These are phyloP conservation scores for Bovichtus variegatus DNA, from an alignment of 2,797 vertebrate species.

Conservation along the genomic window DNA sequence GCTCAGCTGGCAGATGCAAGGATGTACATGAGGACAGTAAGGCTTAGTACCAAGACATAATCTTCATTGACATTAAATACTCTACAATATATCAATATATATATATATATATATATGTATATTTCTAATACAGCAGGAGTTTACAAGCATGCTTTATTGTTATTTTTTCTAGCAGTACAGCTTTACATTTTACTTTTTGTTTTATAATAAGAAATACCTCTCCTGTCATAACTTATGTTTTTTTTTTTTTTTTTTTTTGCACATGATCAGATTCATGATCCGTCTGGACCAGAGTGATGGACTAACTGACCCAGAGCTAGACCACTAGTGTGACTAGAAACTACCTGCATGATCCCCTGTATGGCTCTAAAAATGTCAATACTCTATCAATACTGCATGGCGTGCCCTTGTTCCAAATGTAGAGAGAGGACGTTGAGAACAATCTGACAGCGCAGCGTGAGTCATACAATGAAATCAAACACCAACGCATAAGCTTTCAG, in stretches of 20 bases:
- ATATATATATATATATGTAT: too few relatives aligned
- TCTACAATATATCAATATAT: conserved; percentile 20
- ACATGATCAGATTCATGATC: too few relatives aligned
- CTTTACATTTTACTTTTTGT: not conserved
- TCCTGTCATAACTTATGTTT: not conserved
- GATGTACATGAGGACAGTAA: conserved; percentile 18
- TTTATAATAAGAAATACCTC: not conserved
- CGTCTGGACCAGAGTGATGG: not conserved
- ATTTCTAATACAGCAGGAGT: conserved; percentile 2
- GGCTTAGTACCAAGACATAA: conserved; percentile 31
- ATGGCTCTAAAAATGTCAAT: not conserved
- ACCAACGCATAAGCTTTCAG: not conserved
- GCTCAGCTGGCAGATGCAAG: conserved; percentile 49
- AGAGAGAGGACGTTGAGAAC: not conserved
- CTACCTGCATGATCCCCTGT: not conserved
- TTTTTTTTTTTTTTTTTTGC: too few relatives aligned
- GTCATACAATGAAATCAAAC: conserved; percentile 16
- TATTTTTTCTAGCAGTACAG: not conserved
- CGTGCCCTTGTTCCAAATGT: not conserved
- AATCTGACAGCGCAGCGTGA: not conserved
- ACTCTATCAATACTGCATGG: not conserved
- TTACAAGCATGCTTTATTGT: not conserved
- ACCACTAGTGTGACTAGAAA: not conserved
- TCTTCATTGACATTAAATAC: conserved; percentile 46
- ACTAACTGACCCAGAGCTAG: not conserved